Percentiles rank a stretch among this genome's conserved stretches.
Evolutionary conservation across 2,888 invertebrate genomes (phyloP).

Genomic region (Sthenelais limicola): DNA sequence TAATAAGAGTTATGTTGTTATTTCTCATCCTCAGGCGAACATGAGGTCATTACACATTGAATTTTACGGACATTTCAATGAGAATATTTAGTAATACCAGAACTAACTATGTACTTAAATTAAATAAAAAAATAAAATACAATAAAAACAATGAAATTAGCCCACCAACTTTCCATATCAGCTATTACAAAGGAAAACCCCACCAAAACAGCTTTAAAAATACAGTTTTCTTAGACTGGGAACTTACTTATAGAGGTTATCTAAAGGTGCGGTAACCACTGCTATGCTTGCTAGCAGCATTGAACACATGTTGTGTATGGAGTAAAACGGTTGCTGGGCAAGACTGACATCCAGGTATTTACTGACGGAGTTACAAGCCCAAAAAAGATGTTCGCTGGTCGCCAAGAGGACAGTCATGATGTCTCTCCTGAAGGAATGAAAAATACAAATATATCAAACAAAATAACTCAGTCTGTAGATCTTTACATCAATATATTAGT

Average conservation of each 20-base stretch:
- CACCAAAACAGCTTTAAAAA: neutral
- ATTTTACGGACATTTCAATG: too few species aligned
- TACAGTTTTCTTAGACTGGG: neutral
- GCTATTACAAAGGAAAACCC: neutral
- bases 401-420: constrained; percentile 62
- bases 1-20: too few species aligned
- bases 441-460: too few species aligned
- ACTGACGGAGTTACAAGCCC: constrained; percentile 57
- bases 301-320: constrained; percentile 67
- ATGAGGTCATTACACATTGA: too few species aligned
- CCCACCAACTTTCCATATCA: too few species aligned
- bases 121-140: too few species aligned
- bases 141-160: too few species aligned
- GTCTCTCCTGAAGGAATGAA: constrained; percentile 65
- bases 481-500: too few species aligned
- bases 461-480: too few species aligned
- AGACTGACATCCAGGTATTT: constrained; percentile 61
- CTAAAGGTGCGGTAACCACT: constrained; percentile 63
- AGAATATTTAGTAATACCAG: too few species aligned
- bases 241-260: constrained; percentile 62
- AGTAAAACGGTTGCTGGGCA: constrained; percentile 59
- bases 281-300: constrained; percentile 63
- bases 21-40: too few species aligned
- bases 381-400: constrained; percentile 59
- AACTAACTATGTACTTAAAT: too few species aligned